phyloP scores from a whole-genome alignment of 2,113 vertebrate species.

The Xenus cinereus region DNA sequence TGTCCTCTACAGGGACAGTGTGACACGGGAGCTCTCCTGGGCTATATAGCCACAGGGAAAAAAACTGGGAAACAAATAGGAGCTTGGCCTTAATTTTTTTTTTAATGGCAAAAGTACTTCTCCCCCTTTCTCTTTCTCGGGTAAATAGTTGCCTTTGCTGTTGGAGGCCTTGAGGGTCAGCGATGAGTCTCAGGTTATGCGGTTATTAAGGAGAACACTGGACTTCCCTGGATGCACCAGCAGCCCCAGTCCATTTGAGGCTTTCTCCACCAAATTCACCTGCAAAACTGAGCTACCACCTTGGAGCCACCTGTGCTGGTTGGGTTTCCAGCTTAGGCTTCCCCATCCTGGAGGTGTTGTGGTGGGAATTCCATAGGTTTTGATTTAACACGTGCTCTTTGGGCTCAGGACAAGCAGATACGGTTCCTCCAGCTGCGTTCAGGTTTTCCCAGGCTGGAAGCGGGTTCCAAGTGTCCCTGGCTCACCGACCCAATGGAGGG shows the following conservation, averaged over 20 bases:
- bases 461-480: not conserved
- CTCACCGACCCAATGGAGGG: fast-evolving
- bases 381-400: not conserved
- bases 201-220: not conserved
- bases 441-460: not conserved
- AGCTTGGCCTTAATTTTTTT: not conserved
- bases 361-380: not conserved
- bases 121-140: not conserved
- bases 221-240: not conserved
- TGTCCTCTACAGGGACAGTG: not conserved
- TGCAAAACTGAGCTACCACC: not conserved
- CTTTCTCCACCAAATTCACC: not conserved
- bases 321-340: not conserved
- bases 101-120: not conserved
- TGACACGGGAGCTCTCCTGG: not conserved
- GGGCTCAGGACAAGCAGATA: not conserved
- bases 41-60: not conserved
- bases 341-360: fast-evolving
- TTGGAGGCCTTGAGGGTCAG: not conserved
- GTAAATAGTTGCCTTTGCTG: not conserved
- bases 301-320: not conserved
- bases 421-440: not conserved
- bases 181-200: not conserved
- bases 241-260: not conserved
- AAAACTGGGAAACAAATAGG: not conserved